These are phyloP conservation scores for Clostera curtula DNA, from an alignment of 2,888 invertebrate genomes.

Conservation along the genomic window DNA sequence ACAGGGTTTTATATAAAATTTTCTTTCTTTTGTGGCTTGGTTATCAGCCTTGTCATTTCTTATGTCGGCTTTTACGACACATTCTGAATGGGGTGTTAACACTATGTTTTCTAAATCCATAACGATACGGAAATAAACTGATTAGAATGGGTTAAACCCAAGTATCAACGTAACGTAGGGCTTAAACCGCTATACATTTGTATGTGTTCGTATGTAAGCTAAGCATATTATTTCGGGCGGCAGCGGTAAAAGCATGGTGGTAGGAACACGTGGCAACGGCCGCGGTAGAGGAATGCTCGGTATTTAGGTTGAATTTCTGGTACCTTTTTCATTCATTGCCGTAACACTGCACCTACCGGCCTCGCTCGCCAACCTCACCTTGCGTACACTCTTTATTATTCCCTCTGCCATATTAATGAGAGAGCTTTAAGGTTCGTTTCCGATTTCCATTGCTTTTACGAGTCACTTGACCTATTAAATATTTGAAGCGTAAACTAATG, in stretches of 20 bases:
- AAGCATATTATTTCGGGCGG: constrained; percentile 58
- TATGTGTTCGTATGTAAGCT: constrained; percentile 51
- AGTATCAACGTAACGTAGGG: constrained; percentile 23
- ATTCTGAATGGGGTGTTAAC: no score
- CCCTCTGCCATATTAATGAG: constrained; percentile 42
- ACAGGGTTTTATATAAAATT: no score
- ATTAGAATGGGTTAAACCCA: neutral
- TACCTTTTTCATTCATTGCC: constrained; percentile 71
- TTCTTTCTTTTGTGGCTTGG: no score
- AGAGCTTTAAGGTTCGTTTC: constrained; percentile 40
- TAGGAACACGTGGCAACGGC: constrained; percentile 57
- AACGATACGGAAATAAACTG: no score
- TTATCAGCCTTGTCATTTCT: no score
- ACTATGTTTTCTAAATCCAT: no score
- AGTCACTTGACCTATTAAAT: no score
- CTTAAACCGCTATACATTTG: constrained; percentile 52
- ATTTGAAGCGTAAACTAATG: no score
- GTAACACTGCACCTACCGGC: constrained; percentile 60
- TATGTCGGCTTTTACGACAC: no score
- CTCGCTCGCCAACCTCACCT: constrained; percentile 25
- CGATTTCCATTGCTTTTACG: constrained; percentile 22
- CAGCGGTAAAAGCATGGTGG: constrained; percentile 59
- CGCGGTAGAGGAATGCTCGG: constrained; percentile 63
- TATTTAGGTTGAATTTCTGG: constrained; percentile 73
- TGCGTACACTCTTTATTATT: constrained; percentile 43